Base-by-base conservation (phyloP, 1,140 invertebrate genomes). In the Chrysomallon squamiferum region DNA sequence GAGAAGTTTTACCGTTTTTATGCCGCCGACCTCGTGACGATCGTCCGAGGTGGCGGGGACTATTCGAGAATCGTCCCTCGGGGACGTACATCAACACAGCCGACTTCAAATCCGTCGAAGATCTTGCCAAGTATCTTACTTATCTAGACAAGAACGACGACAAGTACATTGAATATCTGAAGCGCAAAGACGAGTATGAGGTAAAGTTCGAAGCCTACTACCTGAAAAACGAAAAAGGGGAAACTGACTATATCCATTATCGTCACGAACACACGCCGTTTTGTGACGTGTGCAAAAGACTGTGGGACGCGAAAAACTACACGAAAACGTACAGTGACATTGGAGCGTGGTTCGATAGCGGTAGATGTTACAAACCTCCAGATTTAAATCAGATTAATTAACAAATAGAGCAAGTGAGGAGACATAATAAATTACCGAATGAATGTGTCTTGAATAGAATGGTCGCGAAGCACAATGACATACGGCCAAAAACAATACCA, bases 71-170 rank as follows among this genome's bases (percentile, higher is more conserved):
- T 73, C 3, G 72, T 79, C 85, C 85, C 2, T 79, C 92, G 72
- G 90, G 94, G 71, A 96, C 95, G 0, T 93, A 88, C 81, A 94
- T 98, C 43, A 95, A 98, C 85, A 93, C 98, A 0, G 95, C 97
- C 74, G 95, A 98, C 81, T 98, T 98, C 82, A 89, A 90, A 4
- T 92, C 92, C 2, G 92, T 95, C 0, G 90, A 91, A 74, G 91
- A 94, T 72, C 85, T 99, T 27, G 96, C 96, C 2, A 89, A 91
- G 4, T 97, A 96, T 85, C 86, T 98, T n/a, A 89, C 91, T 61
- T 88, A 90, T 49, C 69, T 84, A 11, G 76, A 76, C 43, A 54
- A 68, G 35, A 73, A 83, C 54, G 78, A 78, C 22, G 49, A 68
- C 0, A 67, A 80, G 20, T 87, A 86, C 63, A 79, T 50, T 2